Percentiles rank a stretch among this genome's conserved stretches.
Evolutionary conservation across 2,113 vertebrate species (phyloP).

Genomic region (Orientallactaga bullata): DNA sequence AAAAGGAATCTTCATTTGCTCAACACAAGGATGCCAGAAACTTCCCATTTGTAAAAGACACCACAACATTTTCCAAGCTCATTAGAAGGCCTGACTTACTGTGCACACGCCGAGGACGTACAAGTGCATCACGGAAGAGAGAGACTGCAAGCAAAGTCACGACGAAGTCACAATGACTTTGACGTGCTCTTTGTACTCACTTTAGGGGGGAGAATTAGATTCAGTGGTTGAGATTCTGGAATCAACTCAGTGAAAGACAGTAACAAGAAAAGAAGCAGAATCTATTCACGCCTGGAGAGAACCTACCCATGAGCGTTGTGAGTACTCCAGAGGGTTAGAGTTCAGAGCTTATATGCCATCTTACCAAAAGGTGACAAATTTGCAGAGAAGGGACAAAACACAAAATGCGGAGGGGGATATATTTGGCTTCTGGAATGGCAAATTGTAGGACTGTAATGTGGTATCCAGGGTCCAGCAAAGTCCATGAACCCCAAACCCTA

Average conservation of each 20-base stretch:
- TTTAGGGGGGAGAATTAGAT: background rate
- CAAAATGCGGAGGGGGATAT: background rate
- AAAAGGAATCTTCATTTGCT: background rate
- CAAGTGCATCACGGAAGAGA: background rate
- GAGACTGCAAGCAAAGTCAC: background rate
- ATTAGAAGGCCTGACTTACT: background rate
- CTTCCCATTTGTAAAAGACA: background rate
- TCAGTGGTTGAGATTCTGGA: background rate
- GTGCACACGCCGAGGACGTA: background rate
- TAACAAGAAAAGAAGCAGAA: background rate
- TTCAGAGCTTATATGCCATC: background rate
- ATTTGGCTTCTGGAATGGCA: background rate
- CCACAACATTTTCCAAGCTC: background rate
- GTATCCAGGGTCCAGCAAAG: too few species aligned
- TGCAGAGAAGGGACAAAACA: background rate
- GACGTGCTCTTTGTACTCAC: background rate
- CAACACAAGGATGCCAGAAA: background rate
- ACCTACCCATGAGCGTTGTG: too few species aligned
- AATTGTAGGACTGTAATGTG: background rate
- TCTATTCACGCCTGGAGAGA: background rate
- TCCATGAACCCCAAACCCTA: too few species aligned
- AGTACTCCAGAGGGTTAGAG: background rate
- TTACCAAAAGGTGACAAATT: constrained; percentile 1
- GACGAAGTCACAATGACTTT: background rate
- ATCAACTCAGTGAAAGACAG: background rate